Percentiles rank a stretch among this genome's conserved stretches.
Evolutionary conservation across 2,113 vertebrate genomes (phyloP).

Genomic region (Pseudonaja textilis): DNA sequence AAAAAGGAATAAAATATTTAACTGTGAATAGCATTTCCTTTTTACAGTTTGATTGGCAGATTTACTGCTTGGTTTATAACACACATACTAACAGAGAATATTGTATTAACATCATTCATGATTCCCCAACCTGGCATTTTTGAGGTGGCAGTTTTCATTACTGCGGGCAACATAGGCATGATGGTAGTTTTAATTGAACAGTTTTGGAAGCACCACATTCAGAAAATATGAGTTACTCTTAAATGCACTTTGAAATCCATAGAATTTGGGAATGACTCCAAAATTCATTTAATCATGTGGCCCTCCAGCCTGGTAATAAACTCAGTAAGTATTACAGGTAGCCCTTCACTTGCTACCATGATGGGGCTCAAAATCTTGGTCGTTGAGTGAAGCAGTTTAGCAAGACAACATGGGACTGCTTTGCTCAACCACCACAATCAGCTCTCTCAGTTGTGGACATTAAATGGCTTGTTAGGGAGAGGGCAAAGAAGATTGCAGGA

Average conservation of each 20-base stretch:
- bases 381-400: background rate
- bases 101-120: background rate
- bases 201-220: background rate
- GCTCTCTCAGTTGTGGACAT: background rate
- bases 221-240: background rate
- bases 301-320: background rate
- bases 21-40: background rate
- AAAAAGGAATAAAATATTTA: background rate
- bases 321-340: background rate
- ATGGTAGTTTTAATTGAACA: background rate
- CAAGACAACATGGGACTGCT: background rate
- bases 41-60: background rate
- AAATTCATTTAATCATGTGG: background rate
- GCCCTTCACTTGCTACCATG: background rate
- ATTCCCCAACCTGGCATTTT: background rate
- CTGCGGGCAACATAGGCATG: background rate
- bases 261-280: background rate
- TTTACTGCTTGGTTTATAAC: background rate
- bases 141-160: background rate
- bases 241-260: background rate
- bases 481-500: background rate
- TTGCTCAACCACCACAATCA: background rate
- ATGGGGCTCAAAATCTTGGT: background rate
- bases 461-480: background rate
- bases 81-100: background rate